Conservation (phyloP, 2,888 invertebrate genomes). For the Mesodorylaimus sp. region DNA sequence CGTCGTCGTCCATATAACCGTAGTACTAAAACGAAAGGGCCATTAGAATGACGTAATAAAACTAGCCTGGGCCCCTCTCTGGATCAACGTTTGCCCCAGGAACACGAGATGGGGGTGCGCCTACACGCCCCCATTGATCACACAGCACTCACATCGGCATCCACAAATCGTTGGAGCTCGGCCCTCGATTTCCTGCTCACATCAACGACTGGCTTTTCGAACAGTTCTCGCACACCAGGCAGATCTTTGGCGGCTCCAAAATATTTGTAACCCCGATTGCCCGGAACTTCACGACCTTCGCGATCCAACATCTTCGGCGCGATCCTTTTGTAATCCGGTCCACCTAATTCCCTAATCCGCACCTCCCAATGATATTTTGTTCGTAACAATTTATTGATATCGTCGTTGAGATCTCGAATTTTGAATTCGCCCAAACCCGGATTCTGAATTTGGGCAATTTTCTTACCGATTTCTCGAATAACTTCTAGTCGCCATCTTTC, state of each 20-base stretch:
- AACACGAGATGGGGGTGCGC: no score
- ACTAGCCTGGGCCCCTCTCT: no score
- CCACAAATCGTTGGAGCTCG: neutral
- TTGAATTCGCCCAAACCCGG: conserved; percentile 97
- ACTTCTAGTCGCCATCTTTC: conserved; percentile 94
- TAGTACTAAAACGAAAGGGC: conserved; percentile 78
- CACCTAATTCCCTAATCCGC: conserved; percentile 80
- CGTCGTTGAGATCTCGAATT: conserved; percentile 91
- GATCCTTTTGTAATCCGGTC: conserved; percentile 50
- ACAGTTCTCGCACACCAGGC: conserved; percentile 88
- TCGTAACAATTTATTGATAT: conserved; percentile 87
- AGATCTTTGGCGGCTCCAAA: conserved; percentile 94
- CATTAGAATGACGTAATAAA: no score
- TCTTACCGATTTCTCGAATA: conserved; percentile 86
- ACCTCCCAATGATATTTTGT: conserved; percentile 72
- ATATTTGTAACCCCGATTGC: conserved; percentile 88
- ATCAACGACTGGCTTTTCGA: conserved; percentile 49
- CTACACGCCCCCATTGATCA: no score
- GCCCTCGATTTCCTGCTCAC: neutral
- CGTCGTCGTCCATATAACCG: conserved; percentile 94
- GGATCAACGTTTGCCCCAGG: no score
- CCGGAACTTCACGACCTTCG: conserved; percentile 88
- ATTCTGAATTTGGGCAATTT: conserved; percentile 97
- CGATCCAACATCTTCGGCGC: conserved; percentile 49
- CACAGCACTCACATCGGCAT: neutral